Evolutionary conservation across 2,113 vertebrate species (phyloP), one percentile per base, ranked within the genome.

Genomic region (Gadus chalcogrammus): DNA sequence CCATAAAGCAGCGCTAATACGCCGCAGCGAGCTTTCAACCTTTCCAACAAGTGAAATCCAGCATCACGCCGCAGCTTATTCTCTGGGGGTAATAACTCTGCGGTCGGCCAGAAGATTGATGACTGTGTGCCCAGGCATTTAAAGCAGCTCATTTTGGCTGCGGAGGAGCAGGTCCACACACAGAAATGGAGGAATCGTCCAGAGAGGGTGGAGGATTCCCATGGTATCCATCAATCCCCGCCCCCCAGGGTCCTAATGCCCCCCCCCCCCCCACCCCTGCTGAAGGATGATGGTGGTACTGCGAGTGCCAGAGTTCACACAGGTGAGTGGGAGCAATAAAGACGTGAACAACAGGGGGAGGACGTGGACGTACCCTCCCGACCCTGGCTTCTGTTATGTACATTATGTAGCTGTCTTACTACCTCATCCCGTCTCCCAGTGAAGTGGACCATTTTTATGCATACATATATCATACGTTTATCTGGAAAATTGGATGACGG

Each of bases 61-160:
- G 70, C 42, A n/a, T 24, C 24, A 24, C 24, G 71, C 67, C 67
- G 66, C 72, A 75, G 74, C 70, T 73, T 63, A 65, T 76, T 80
- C 70, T 82, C 35, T 64, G 24, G 65, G 35, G 59, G 71, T 67
- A 70, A 72, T 76, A 79, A 24, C 80, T 65, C 86, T 82, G 68
- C 72, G 72, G 72, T 73, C 64, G 74, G n/a, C 65, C 72, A 75
- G 53, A 80, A 87, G 81, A 88, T 67, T 74, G 82, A 87, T 85
- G 74, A 79, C 70, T 38, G 48, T 69, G 73, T 72, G 73, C 75
- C 8, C 48, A 71, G 70, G 63, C 27, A 64, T 83, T 67, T 72
- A 61, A 75, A 80, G 65, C 72, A 77, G 78, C 64, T 38, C 59
- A 16, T 53, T 70, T 75, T 80, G 78, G 76, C 61, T 68, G 73